Base-by-base conservation (phyloP, 2,113 vertebrate genomes). In the Tor tambroides region DNA sequence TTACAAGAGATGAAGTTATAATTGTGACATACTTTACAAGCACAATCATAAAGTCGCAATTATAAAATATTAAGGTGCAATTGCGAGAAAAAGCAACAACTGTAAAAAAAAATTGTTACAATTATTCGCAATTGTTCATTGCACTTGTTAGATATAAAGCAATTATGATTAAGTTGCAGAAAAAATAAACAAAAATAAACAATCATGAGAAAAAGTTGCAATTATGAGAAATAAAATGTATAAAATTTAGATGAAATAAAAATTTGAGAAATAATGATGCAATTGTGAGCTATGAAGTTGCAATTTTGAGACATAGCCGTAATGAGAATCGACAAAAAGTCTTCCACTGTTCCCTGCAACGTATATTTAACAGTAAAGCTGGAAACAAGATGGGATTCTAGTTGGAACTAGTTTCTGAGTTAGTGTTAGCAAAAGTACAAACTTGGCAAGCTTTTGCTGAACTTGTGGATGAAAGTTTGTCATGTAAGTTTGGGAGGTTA, bases 351-450 rank as follows among this genome's bases (percentile, higher is more conserved):
- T 30, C 2, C 15, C 28, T 2, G 41, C 41, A 43, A 10, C 46
- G 14, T 14, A 49, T 49, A 49, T 49, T 11, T 43, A 9, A 43
- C 11, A 49, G 12, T 10, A 49, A 49, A 49, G 10, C n/a, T 28
- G 14, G 4, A 32, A 35, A 21, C 10, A 30, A 26, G 74, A 19
- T 35, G 5, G 46, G 49, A 10, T 41, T 7, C 38, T 23, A 75
- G 23, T 75, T 75, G 5, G 2, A 75, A n/a, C 38, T 75, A 43
- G 41, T 51, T 51, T 30, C 4, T 65, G n/a, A 9, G 30, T 43
- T 46, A n/a, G n/a, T 41, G 30, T 80, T 80, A 63, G 17, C 21
- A n/a, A 80, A 80, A 80, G 19, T 80, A 78, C 15, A 63, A 63
- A 17, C 41, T 28, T 80, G 56, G 7, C 23, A 61, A 80, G 14